Evolutionary conservation across 2,888 invertebrate genomes (phyloP), one percentile per base, ranked within the genome.

Genomic region (Pseudococcus viburni): DNA sequence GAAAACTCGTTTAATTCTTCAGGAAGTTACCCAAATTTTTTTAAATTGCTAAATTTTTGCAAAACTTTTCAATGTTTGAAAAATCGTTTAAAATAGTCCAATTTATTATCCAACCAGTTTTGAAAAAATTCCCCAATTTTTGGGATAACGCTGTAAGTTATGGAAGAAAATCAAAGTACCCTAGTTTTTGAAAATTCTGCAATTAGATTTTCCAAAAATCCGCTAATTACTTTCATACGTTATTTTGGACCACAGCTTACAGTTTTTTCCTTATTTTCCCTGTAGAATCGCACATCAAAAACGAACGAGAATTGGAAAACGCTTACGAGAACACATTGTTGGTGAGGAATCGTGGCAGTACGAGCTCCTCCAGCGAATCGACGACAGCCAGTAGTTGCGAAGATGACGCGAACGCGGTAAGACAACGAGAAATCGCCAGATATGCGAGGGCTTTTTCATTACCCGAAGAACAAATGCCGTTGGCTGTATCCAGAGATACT

Each of bases 401-500:
- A 84, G 91, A 92, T 84, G 92, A 94, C 91, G 91, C 93, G 91
- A 89, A 90, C 90, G 80, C 90, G 90, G 88, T 91, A 85, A 89
- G 91, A 89, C 59, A 90, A 90, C 51, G 90, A 90, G 89, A 89
- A 42, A 86, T 84, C 59, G 84, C 64, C n/a, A 26, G 64, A n/a
- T 88, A 59, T 88, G 84, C 64, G 22, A 83, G 88, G 64, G 55
- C 64, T 19, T 88, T 83, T 39, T 83, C 84, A 39, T 84, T 64
- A 33, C 88, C 83, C 83, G 59, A 84, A 26, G 83, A 88, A 64
- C 83, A 59, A 46, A 84, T 88, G 42, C 88, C 86, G 9, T 68
- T 86, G 26, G 86, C 73, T 42, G 39, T 42, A 42, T n/a, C 86
- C 0, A 86, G 73, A 73, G 86, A 86, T 39, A 68, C 73, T 86